Base-by-base conservation (phyloP, 2,888 invertebrate genomes). In the Torymus tubicola region DNA sequence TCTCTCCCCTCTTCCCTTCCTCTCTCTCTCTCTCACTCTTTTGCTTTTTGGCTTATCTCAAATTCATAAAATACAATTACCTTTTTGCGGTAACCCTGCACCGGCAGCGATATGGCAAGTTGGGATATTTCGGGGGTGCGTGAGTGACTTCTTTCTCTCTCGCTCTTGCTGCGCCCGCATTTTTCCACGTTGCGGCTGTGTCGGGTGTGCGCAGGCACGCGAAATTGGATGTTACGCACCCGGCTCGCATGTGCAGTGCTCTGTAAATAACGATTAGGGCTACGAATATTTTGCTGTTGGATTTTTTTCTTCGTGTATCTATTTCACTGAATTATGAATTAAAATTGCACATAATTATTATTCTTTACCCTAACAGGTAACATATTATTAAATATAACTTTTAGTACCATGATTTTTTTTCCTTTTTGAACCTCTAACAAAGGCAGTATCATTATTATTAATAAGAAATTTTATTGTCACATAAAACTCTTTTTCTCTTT, bases 51-150 rank as follows among this genome's bases (percentile, higher is more conserved):
- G 83, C 85, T 87, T 87, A 87, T 86, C 86, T 85, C 81, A 84
- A 86, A 87, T 87, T 87, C 87, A 86, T 87, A 86, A 87, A 88
- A 87, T 86, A 85, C 85, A 86, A 88, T 88, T 87, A 87, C 85
- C 84, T 83, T 84, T 82, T 84, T 85, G 74, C 21, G 24, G 24
- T 24, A 24, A 16, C 8, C 57, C 0, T 14, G 12, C 57, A 13
- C 2, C 14, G 52, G 42, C 42, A 82, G 5, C 31, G 58, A 16
- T 42, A 53, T 16, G 12, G 4, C 5, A 58, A 2, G 42, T n/a
- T 16, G 42, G 21, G 74, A 67, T 74, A 74, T 65, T 63, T 63
- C 53, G 55, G 55, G 50, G 18, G 42, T 42, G 50, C 14, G 31
- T 57, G n/a, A n/a, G 24, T n/a, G 24, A 24, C 24, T 24, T 24